Base-by-base conservation (phyloP, 2,797 vertebrate species). In the Peromyscus attwateri region DNA sequence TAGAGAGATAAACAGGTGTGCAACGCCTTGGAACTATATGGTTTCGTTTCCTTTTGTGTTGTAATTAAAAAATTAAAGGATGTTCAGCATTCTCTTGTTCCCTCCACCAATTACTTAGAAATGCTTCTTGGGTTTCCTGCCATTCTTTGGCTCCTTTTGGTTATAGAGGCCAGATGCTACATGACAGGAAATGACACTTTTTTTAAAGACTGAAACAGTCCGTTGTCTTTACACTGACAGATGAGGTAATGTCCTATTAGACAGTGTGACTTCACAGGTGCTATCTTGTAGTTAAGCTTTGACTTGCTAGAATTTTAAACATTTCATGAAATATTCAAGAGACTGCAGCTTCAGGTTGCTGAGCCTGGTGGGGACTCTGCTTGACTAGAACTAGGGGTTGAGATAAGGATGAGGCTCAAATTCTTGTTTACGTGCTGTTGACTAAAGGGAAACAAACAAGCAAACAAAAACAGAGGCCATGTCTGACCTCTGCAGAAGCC, bases 281-380 rank as follows among this genome's bases (percentile, higher is more conserved):
- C 82, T 85, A 77, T 94, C 80, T 96, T 95, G 76, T 84, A 84
- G 88, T 91, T 81, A 89, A 87, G 81, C 89, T 82, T 94, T 97
- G 95, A 94, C 91, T 98, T 96, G 95, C 83, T 94, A 95, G 90
- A 96, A 92, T 95, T 84, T 91, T 97, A 91, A 96, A 94, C 37
- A 89, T 82, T 49, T 49, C 43, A 75, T 98, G 82, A 97, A 97
- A 96, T 98, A 97, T 97, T 96, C 79, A 97, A 43, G 21, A 90
- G 92, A 23, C 79, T 66, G 55, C 93, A 55, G 81, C 91, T 84
- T 96, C 87, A 81, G 57, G 91, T 96, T 96, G 81, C 95, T 43
- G 46, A 94, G 52, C 43, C 49, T 76, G 77, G 37, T 52, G 66
- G 52, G 55, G 62, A 49, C 52, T 85, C 95, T 96, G 68, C 95